Evolutionary conservation across 2,113 vertebrate genomes (phyloP), one percentile per base, ranked within the genome.

Genomic region (Microtus richardsoni): DNA sequence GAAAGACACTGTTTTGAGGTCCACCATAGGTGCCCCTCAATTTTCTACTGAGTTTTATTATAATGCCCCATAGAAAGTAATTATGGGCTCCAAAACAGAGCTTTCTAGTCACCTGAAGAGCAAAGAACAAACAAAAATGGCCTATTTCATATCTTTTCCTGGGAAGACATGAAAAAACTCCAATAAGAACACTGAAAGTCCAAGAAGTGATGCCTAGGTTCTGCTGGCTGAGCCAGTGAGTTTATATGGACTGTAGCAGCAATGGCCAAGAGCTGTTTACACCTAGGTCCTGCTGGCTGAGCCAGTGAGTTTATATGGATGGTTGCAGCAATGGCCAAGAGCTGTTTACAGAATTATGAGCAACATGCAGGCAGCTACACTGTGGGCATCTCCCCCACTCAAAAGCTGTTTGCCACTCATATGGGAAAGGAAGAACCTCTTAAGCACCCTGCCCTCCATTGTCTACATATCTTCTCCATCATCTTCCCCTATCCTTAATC

Each of bases 21-120:
- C 28, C 54, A 4, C 52, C 26, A 19, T 22, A 2, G 28, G 58
- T 28, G 26, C 3, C 26, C 26, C 26, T 49, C 2, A 2, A 36
- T 2, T 44, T 47, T 24, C 12, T 0, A 39, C 3, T 0, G 2
- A 49, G 21, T 13, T 47, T 52, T 54, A 2, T n/a, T 0, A 17
- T n/a, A 62, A 36, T 3, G 1, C 17, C 0, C 26, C n/a, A 5
- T 12, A 28, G 28, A 33, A 10, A 7, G 13, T 26, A 13, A 14
- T 24, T 10, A 5, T 24, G 52, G 36, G 24, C 47, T 49, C 21
- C 28, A 58, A 62, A 62, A 60, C n/a, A 36, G 62, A 36, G 2
- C 47, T n/a, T 44, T 26, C 86, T 30, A 64, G 68, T 22, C 33
- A 22, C 1, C 2, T 28, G 30, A 47, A 49, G 74, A 71, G 16